A percentile compares a stretch with the other conserved stretches of the same genome.
Evolutionary conservation across 2,797 vertebrate genomes (phyloP).

Genomic region (Aplochiton taeniatus): DNA sequence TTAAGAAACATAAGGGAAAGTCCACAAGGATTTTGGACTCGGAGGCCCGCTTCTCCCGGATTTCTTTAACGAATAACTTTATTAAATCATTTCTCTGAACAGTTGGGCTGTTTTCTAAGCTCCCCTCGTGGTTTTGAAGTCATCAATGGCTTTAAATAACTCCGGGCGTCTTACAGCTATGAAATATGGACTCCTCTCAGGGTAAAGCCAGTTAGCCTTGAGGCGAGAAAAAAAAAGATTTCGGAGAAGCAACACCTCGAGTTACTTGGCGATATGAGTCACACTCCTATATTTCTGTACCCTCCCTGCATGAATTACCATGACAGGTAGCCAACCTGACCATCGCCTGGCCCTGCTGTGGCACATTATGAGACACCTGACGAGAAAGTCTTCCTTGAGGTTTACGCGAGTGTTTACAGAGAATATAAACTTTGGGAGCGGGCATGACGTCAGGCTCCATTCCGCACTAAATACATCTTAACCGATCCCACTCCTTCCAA

Average conservation of each 20-base stretch:
- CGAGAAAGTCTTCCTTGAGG: too few relatives aligned
- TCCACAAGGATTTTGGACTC: slow-evolving; percentile 65
- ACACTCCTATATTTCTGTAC: slow-evolving; percentile 51
- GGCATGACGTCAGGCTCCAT: slow-evolving; percentile 13
- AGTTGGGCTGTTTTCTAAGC: slow-evolving; percentile 66
- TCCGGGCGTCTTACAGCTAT: slow-evolving; percentile 63
- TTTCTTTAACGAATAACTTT: slow-evolving; percentile 68
- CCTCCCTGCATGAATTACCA: slow-evolving; percentile 49
- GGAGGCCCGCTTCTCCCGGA: slow-evolving; percentile 56
- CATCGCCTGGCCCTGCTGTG: slow-evolving; percentile 37
- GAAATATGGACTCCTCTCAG: slow-evolving; percentile 71
- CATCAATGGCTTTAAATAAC: slow-evolving; percentile 75
- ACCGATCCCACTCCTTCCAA: slow-evolving; percentile 32
- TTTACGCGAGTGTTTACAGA: slow-evolving; percentile 12
- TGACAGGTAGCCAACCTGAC: slow-evolving; percentile 43
- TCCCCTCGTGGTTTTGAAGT: slow-evolving; percentile 66
- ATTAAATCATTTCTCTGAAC: slow-evolving; percentile 67
- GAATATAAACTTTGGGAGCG: slow-evolving; percentile 26
- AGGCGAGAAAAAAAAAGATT: slow-evolving; percentile 61
- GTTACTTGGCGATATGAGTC: slow-evolving; percentile 52
- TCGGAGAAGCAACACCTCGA: slow-evolving; percentile 70
- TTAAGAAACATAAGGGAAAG: slow-evolving; percentile 74
- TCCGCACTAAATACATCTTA: slow-evolving; percentile 24
- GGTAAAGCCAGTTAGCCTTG: slow-evolving; percentile 72
- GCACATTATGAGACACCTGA: too few relatives aligned